Base-by-base conservation (phyloP, 1,140 invertebrate species). In the Drosophila bipectinata region DNA sequence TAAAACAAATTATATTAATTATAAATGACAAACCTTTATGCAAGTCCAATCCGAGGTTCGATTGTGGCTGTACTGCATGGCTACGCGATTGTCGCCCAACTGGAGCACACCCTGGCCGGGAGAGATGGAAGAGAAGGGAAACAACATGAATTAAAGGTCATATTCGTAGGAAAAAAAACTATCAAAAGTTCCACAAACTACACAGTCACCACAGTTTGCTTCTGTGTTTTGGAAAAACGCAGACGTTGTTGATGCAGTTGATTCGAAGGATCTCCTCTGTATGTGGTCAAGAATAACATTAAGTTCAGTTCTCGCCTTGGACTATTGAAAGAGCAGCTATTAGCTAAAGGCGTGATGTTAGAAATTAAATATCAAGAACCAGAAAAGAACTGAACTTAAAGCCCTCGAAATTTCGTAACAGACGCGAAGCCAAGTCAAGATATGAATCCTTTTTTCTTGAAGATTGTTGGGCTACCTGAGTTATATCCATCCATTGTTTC, bases 401-500 rank as follows among this genome's bases (percentile, higher is more conserved):
- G 34, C 4, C 59, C 28, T 41, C 7, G 21, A 3, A 30, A 24
- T 21, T 39, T 8, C 14, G 18, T 10, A 21, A 26, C 3, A 41
- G 60, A 9, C 30, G 34, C 21, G 47, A 28, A 52, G 34, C 60
- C 59, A 24, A 15, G 30, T n/a, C 15, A 28, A 21, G 58, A 32
- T 18, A 28, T 28, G 32, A 30, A 39, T 66, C 49, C 26, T n/a
- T 15, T 51, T 12, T 21, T 58, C 74, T 73, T 53, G 54, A 79
- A 62, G 63, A 54, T 84, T 72, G 64, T 67, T 67, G 73, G 76
- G 93, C 93, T 96, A 98, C 97, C 96, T 98, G 95, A 94, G 96
- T 98, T 93, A 95, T 94, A 92, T 98, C 97, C 96, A 98, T 98
- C 96, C 97, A 98, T 83, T 94, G 94, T 92, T 94, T 94, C 83